A percentile compares a stretch with the other conserved stretches of the same genome.
Conservation (phyloP, 2,888 invertebrate species). For the Rhopalosiphum nymphaeae region DNA sequence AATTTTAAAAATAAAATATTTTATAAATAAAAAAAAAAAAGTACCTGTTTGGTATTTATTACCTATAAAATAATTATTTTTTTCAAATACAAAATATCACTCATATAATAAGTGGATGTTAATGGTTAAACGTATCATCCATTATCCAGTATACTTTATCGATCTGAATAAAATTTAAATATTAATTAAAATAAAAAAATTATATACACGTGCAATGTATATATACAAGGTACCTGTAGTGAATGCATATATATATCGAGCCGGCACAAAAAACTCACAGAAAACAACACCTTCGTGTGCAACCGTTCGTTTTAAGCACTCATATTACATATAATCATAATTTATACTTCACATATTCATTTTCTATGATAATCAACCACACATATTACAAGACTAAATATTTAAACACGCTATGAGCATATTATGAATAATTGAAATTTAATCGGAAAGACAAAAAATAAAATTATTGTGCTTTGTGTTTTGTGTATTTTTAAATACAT, state of each 20-base stretch:
- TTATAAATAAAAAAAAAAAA: no score
- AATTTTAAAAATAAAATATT: neutral
- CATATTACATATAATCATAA: neutral
- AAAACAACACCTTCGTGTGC: conserved; percentile 3
- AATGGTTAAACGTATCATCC: neutral
- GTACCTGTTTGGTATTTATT: neutral
- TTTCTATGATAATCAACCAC: neutral
- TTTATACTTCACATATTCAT: neutral
- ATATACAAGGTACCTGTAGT: no score
- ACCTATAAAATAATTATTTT: neutral
- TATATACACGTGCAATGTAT: neutral
- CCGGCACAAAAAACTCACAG: neutral
- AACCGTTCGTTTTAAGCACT: neutral
- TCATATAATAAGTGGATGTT: neutral
- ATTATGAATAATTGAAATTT: neutral
- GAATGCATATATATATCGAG: neutral
- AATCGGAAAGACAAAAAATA: neutral
- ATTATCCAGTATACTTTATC: neutral
- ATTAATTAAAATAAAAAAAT: neutral
- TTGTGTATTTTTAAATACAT: no score
- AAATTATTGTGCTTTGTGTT: no score
- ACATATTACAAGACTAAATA: neutral
- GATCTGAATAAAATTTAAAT: neutral
- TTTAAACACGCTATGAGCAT: neutral
- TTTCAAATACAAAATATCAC: neutral